phyloP scores from a whole-genome alignment of 2,888 invertebrate species.

The Cerceris ruficornis region DNA sequence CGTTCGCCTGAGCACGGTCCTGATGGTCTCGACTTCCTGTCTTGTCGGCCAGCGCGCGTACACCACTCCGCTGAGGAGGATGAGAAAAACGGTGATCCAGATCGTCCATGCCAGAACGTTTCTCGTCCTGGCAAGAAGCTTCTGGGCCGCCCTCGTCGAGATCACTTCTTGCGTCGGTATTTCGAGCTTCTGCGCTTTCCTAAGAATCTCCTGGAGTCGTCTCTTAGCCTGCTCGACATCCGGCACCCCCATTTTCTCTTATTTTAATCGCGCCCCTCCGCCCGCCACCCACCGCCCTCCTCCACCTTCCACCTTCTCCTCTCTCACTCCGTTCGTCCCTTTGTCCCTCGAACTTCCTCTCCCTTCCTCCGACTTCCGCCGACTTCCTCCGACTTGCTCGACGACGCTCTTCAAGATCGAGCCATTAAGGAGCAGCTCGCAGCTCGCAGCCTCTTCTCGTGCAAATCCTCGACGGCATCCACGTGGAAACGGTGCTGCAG shows the following conservation, averaged over 20 bases:
- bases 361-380: not conserved
- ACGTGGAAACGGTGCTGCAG: slow-evolving; percentile 4
- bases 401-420: slow-evolving; percentile 34
- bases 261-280: slow-evolving; percentile 41
- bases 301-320: not conserved
- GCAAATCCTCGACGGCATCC: not conserved
- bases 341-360: not conserved
- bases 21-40: slow-evolving; percentile 76
- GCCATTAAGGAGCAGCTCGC: slow-evolving; percentile 47
- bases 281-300: slow-evolving; percentile 24
- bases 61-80: slow-evolving; percentile 70
- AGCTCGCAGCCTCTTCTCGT: slow-evolving; percentile 31
- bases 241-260: slow-evolving; percentile 69
- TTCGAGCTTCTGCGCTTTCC: slow-evolving; percentile 74
- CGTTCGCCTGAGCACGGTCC: slow-evolving; percentile 77
- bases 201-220: slow-evolving; percentile 74
- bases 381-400: not conserved
- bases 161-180: slow-evolving; percentile 73
- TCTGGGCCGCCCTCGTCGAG: slow-evolving; percentile 73
- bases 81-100: slow-evolving; percentile 70
- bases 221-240: slow-evolving; percentile 75
- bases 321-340: not conserved
- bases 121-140: slow-evolving; percentile 73
- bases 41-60: slow-evolving; percentile 76
- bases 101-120: slow-evolving; percentile 72